These are phyloP conservation scores for Harpalus rufipes DNA, from an alignment of 2,888 invertebrate species.

Conservation along the genomic window DNA sequence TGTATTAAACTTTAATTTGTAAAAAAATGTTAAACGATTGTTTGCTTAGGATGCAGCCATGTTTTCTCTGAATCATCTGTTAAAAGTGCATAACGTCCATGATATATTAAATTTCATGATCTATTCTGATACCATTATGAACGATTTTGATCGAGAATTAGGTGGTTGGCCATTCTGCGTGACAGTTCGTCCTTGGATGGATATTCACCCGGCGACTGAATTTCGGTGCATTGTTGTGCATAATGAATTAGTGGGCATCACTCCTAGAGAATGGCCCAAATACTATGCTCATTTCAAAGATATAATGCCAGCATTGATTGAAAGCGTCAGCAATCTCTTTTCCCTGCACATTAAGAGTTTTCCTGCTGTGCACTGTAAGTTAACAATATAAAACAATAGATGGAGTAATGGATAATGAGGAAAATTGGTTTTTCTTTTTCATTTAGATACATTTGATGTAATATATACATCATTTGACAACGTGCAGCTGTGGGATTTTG, in stretches of 20 bases:
- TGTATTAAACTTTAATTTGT: not conserved
- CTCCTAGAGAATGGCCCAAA: conserved; percentile 76
- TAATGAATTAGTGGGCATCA: conserved; percentile 73
- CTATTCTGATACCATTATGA: conserved; percentile 73
- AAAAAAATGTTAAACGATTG: not conserved
- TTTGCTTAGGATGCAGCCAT: conserved; percentile 74
- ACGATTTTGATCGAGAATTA: conserved; percentile 73
- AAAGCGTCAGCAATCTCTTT: conserved; percentile 72
- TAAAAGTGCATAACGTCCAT: conserved; percentile 73
- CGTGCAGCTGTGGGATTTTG: conserved; percentile 74
- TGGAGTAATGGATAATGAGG: not conserved
- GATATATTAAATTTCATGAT: conserved; percentile 74
- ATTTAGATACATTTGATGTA: conserved; percentile 74
- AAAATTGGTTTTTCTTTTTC: conserved; percentile 27
- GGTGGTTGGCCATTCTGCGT: conserved; percentile 72
- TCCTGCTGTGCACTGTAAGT: conserved; percentile 72
- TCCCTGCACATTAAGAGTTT: conserved; percentile 71
- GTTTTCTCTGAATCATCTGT: conserved; percentile 74
- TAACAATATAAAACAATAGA: not conserved
- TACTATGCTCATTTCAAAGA: conserved; percentile 75
- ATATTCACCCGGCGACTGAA: conserved; percentile 76
- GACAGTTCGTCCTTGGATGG: conserved; percentile 74
- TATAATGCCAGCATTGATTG: conserved; percentile 74
- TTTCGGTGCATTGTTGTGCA: conserved; percentile 75
- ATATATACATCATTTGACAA: conserved; percentile 72